Conservation (phyloP, 2,888 invertebrate species). For the Ormyrus thymus region DNA sequence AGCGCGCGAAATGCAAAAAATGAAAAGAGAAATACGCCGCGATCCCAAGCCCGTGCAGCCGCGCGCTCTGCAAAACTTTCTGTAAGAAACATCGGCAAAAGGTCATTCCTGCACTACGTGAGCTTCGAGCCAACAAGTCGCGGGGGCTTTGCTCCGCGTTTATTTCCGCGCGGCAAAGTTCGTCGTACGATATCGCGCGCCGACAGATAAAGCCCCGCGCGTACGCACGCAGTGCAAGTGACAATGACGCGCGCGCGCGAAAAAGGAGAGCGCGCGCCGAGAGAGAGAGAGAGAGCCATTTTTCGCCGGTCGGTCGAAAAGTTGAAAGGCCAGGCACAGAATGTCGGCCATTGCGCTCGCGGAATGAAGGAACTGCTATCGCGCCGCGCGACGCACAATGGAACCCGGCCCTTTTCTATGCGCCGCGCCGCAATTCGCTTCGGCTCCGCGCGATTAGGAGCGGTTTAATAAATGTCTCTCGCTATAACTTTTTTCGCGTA, state of each 20-base stretch:
- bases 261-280: neutral
- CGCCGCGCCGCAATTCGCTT: too few species aligned
- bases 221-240: too few species aligned
- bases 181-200: neutral
- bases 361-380: constrained; percentile 43
- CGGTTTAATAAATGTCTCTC: too few species aligned
- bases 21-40: too few species aligned
- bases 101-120: constrained; percentile 12
- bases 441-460: too few species aligned
- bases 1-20: too few species aligned
- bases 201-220: neutral
- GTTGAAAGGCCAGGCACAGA: constrained; percentile 47
- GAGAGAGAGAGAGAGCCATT: neutral
- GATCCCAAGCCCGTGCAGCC: too few species aligned
- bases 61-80: neutral
- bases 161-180: neutral
- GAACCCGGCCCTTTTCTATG: too few species aligned
- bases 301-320: constrained; percentile 4
- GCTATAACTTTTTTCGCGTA: too few species aligned
- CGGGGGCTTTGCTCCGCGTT: constrained; percentile 20
- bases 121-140: constrained; percentile 23
- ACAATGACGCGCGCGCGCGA: neutral
- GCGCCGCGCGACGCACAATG: neutral
- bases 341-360: constrained; percentile 44
- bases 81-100: constrained; percentile 15